A percentile compares a stretch with the other conserved stretches of the same genome.
These are phyloP conservation scores for Corythaeola cristata DNA, from an alignment of 2,113 vertebrate species.

Conservation along the genomic window DNA sequence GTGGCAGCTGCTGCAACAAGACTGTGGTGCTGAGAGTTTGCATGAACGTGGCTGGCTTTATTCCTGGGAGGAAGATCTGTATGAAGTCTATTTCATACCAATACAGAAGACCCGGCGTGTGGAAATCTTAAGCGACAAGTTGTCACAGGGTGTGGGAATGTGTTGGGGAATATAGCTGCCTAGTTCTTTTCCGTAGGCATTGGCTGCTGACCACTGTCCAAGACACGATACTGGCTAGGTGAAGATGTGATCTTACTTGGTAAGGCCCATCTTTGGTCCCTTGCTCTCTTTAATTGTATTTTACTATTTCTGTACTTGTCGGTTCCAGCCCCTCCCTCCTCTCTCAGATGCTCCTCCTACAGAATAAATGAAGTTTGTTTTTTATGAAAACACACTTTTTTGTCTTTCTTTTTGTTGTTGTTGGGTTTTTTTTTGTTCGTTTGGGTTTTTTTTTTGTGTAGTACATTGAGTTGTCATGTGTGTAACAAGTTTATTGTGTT, in stretches of 20 bases:
- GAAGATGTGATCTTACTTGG: background rate
- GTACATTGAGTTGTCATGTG: background rate
- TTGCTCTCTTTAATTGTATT: background rate
- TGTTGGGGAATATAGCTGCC: background rate
- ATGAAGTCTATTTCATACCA: background rate
- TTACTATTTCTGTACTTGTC: background rate
- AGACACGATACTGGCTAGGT: background rate
- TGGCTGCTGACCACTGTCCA: too few species aligned
- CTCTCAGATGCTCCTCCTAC: background rate
- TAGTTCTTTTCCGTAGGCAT: background rate
- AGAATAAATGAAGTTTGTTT: background rate
- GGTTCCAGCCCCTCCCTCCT: background rate
- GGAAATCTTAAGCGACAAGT: background rate
- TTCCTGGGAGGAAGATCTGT: background rate
- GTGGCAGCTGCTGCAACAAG: background rate
- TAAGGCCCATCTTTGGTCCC: background rate
- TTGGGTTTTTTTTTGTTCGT: background rate
- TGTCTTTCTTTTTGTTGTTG: background rate
- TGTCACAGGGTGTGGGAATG: background rate
- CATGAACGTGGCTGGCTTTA: background rate
- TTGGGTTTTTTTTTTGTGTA: background rate
- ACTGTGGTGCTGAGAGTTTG: background rate
- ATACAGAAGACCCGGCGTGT: background rate
- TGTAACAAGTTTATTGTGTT: conserved; percentile 19
- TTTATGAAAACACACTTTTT: background rate